A percentile compares a stretch with the other conserved stretches of the same genome.
Conservation (phyloP, 1,140 invertebrate genomes). For the Goniozus legneri region DNA sequence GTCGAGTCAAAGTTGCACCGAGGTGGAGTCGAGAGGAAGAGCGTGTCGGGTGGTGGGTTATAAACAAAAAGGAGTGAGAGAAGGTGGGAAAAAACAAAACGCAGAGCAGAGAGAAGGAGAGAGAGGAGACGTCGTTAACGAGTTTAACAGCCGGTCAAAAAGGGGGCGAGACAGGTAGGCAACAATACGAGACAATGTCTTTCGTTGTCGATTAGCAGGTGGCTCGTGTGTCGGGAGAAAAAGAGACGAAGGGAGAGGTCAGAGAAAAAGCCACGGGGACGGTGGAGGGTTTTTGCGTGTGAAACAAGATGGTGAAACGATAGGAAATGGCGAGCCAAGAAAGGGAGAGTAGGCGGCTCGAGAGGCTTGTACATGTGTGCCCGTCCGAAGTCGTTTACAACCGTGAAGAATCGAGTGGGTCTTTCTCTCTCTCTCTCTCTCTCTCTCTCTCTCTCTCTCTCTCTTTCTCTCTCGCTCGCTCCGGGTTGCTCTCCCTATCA, state of each 20-base stretch:
- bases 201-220: slow-evolving; percentile 32
- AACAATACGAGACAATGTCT: slow-evolving; percentile 32
- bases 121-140: background rate
- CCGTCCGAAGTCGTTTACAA: slow-evolving; percentile 46
- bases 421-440: background rate
- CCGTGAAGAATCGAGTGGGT: slow-evolving; percentile 42
- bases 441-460: slow-evolving; percentile 2
- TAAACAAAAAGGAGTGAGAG: background rate
- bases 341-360: slow-evolving; percentile 20
- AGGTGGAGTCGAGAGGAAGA: too few species aligned
- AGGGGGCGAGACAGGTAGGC: slow-evolving; percentile 11
- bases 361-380: too few species aligned
- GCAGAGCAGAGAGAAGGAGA: slow-evolving; percentile 5
- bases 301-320: too few species aligned
- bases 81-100: too few species aligned
- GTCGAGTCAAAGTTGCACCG: too few species aligned
- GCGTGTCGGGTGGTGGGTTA: too few species aligned
- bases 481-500: background rate
- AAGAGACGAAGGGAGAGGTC: too few species aligned
- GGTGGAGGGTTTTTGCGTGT: slow-evolving; percentile 32
- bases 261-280: too few species aligned
- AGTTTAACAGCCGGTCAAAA: slow-evolving; percentile 8
- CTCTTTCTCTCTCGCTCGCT: background rate
- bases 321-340: too few species aligned
- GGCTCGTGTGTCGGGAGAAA: too few species aligned